These are phyloP conservation scores for Agelastica alni DNA, from an alignment of 2,888 invertebrate genomes.

Conservation along the genomic window DNA sequence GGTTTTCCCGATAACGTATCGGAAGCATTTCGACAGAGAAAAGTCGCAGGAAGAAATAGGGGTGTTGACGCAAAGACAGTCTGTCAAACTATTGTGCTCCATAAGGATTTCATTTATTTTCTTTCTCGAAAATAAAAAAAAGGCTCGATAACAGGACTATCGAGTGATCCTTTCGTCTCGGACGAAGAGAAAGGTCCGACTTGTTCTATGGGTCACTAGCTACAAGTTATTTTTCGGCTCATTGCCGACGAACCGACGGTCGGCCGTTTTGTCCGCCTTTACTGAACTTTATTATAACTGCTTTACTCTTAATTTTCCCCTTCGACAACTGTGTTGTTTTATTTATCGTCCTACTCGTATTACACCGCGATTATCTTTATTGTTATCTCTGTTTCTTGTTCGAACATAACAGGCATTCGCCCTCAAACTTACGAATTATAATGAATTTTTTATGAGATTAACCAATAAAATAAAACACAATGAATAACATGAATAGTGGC, in stretches of 20 bases:
- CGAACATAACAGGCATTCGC: background rate
- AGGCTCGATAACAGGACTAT: conserved; percentile 46
- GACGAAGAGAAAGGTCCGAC: conserved; percentile 37
- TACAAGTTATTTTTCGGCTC: conserved; percentile 43
- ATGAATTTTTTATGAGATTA: conserved; percentile 10
- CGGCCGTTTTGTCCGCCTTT: conserved; percentile 6
- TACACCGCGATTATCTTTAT: conserved; percentile 17
- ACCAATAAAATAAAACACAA: too few species aligned
- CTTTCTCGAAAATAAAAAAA: conserved; percentile 38
- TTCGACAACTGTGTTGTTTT: conserved; percentile 21
- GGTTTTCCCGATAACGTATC: conserved; percentile 31
- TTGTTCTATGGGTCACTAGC: conserved; percentile 41
- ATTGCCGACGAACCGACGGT: conserved; percentile 29
- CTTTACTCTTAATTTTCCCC: conserved; percentile 20
- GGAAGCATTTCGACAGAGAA: conserved; percentile 29
- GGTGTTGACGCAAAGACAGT: conserved; percentile 40
- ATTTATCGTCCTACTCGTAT: conserved; percentile 12
- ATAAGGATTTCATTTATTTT: conserved; percentile 49
- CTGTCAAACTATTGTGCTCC: conserved; percentile 46
- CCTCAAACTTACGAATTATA: background rate
- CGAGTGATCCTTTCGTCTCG: conserved; percentile 43
- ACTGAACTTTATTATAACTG: conserved; percentile 22
- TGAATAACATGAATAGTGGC: too few species aligned
- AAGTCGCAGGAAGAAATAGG: conserved; percentile 33
- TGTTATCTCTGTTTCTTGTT: conserved; percentile 5